Evolutionary conservation across 1,140 invertebrate genomes (phyloP).

Genomic region (Proales similis): DNA sequence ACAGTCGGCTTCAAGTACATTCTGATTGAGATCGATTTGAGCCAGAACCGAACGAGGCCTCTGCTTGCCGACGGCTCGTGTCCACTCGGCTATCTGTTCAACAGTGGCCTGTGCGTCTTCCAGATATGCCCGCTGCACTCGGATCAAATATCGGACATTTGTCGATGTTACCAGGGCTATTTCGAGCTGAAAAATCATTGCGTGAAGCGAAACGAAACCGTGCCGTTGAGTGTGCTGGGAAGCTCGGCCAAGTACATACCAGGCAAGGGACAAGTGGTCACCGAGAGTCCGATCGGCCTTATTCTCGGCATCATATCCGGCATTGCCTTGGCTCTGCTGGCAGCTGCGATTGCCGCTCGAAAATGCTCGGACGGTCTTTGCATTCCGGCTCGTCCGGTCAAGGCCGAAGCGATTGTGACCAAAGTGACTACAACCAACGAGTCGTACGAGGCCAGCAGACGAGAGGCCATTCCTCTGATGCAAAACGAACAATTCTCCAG

Average conservation of each 20-base stretch:
- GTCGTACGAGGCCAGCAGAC: constrained; percentile 12
- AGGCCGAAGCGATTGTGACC: neutral
- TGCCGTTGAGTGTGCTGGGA: neutral
- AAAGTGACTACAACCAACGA: constrained; percentile 21
- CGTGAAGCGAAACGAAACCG: constrained; percentile 13
- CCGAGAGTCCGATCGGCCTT: constrained; percentile 15
- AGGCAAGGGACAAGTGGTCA: neutral
- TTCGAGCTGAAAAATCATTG: neutral
- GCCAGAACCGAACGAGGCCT: constrained; percentile 4
- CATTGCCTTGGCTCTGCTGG: constrained; percentile 12
- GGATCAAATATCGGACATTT: constrained; percentile 34
- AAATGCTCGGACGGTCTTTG: constrained; percentile 30
- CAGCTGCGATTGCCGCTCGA: constrained; percentile 17
- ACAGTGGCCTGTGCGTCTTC: constrained; percentile 20
- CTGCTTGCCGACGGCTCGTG: constrained; percentile 2
- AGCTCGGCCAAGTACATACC: constrained; percentile 17
- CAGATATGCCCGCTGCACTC: constrained; percentile 30
- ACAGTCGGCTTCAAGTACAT: constrained; percentile 20
- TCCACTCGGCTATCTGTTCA: constrained; percentile 2
- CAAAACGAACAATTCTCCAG: neutral
- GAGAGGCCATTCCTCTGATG: constrained; percentile 23
- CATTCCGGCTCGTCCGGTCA: constrained; percentile 1
- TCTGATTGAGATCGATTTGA: constrained; percentile 23
- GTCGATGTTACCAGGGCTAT: constrained; percentile 32
- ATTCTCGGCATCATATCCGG: constrained; percentile 33